These are phyloP conservation scores for Stenotaenia linearis DNA, from an alignment of 2,888 invertebrate genomes.

Conservation along the genomic window DNA sequence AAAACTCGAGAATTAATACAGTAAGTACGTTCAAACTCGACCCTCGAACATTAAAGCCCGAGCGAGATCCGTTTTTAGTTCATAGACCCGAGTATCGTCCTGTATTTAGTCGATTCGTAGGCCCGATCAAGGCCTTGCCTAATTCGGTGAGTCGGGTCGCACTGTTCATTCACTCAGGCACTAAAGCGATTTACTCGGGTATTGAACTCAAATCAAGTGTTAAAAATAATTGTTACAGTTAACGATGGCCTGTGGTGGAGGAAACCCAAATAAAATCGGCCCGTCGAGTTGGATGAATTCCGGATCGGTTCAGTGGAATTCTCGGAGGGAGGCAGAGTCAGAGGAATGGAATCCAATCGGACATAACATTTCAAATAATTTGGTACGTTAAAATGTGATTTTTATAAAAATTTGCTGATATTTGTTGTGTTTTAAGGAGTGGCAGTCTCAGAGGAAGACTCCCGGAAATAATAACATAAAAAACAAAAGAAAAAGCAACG, in stretches of 20 bases:
- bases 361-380: neutral
- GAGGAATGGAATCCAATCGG: neutral
- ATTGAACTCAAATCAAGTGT: too few relatives aligned
- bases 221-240: neutral
- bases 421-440: neutral
- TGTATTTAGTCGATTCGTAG: neutral
- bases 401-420: neutral
- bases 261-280: neutral
- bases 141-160: neutral
- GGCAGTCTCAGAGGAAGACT: neutral
- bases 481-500: neutral
- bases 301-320: neutral
- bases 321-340: neutral
- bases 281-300: neutral
- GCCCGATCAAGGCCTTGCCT: neutral
- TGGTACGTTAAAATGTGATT: neutral
- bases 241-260: neutral
- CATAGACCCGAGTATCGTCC: neutral
- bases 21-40: too few relatives aligned
- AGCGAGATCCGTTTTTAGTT: neutral
- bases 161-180: neutral
- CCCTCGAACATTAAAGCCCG: too few relatives aligned
- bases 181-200: too few relatives aligned
- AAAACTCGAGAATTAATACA: neutral
- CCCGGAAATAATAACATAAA: neutral